A percentile compares a stretch with the other conserved stretches of the same genome.
Evolutionary conservation across 2,113 vertebrate species (phyloP).

Genomic region (Corvus hawaiiensis): DNA sequence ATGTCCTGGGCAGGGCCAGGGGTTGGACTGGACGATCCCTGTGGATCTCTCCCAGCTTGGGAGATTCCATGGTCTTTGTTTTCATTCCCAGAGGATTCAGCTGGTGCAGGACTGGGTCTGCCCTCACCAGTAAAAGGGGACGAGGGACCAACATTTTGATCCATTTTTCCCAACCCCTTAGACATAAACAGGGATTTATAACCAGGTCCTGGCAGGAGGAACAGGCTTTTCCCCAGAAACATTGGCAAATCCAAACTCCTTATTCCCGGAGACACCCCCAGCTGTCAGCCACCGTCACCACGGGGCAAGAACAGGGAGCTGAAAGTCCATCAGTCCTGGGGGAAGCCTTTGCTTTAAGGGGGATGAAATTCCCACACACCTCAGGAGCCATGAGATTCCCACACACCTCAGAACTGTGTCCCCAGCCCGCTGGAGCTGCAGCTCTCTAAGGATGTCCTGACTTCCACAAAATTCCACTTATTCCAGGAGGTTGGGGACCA

Average conservation of each 20-base stretch:
- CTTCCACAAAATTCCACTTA: not conserved
- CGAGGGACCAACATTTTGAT: not conserved
- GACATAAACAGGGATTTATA: not conserved
- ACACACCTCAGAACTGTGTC: not conserved
- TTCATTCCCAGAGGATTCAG: not conserved
- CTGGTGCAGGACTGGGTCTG: not conserved
- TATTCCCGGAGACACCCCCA: rapidly evolving
- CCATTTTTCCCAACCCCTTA: not conserved
- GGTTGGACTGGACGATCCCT: not conserved
- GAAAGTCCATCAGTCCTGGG: not conserved
- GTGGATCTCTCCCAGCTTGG: not conserved
- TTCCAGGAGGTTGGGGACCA: not conserved
- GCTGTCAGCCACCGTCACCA: not conserved
- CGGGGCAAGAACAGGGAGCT: not conserved
- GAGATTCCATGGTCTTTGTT: not conserved
- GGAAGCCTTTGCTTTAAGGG: rapidly evolving
- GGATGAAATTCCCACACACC: not conserved
- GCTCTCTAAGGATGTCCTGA: not conserved
- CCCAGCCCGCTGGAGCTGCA: not conserved
- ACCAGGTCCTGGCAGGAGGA: not conserved
- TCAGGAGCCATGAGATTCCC: not conserved
- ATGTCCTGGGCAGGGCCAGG: not conserved
- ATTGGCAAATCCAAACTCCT: not conserved
- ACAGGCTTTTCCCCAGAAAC: not conserved
- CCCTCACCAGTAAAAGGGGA: not conserved